Conservation (phyloP, 1,140 invertebrate species). For the Eufriesea mexicana region DNA sequence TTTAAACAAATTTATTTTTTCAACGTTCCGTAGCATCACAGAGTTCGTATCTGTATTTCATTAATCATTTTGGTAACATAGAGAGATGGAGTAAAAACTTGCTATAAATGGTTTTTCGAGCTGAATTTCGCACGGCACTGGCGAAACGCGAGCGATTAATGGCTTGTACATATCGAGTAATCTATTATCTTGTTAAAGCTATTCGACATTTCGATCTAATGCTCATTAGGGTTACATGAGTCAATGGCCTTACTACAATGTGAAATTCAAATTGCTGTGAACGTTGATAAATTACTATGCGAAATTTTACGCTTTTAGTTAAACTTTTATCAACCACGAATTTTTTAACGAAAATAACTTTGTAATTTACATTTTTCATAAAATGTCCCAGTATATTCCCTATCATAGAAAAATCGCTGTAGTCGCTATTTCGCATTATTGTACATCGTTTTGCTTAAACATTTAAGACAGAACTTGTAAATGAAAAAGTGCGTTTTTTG, state of each 20-base stretch:
- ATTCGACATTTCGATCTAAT: conserved; percentile 20
- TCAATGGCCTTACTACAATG: not conserved
- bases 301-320: not conserved
- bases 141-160: conserved; percentile 14
- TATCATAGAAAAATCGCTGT: too few relatives aligned
- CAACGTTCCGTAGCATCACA: not conserved
- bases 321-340: too few relatives aligned
- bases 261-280: not conserved
- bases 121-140: conserved; percentile 5
- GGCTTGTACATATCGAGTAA: conserved; percentile 1
- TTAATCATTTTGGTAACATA: not conserved
- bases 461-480: too few relatives aligned
- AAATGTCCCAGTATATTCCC: too few relatives aligned
- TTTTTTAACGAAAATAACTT: too few relatives aligned
- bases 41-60: not conserved
- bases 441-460: too few relatives aligned
- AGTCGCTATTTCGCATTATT: too few relatives aligned
- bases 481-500: too few relatives aligned
- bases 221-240: conserved; percentile 27
- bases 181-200: conserved; percentile 18
- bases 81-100: not conserved
- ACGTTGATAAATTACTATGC: conserved; percentile 8
- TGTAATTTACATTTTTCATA: too few relatives aligned
- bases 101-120: not conserved
- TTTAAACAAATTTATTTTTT: not conserved